Evolutionary conservation across 2,888 invertebrate genomes (phyloP), one percentile per base, ranked within the genome.

Genomic region (Drosophila niveifrons): DNA sequence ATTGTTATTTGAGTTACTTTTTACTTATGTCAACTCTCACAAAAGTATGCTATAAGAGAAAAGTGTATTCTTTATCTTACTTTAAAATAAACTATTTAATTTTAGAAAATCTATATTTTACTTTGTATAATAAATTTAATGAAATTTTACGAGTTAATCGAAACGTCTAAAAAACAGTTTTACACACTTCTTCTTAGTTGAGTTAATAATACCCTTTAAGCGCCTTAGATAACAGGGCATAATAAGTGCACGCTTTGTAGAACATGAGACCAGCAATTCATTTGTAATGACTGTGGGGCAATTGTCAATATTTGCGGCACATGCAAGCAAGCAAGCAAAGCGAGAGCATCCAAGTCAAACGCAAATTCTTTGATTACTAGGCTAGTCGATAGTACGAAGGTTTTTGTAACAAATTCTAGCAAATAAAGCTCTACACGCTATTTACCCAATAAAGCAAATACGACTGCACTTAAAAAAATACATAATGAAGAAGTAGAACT

Each of bases 351-450:
- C 31, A 62, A 23, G 69, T 58, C 46, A 23, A 55, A 66, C 69
- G 72, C 72, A 80, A 80, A 83, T 78, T 84, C 85, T 73, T 81
- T 70, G 78, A 86, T 83, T 66, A 75, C 87, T 66, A 59, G 74
- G 78, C 69, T 69, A 74, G 78, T 61, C 75, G 73, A 73, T 67
- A 75, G 78, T 78, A 59, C 68, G 80, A 65, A 78, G 75, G 77
- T 83, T 87, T 83, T 79, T 87, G 88, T 81, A 88, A 81, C 84
- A 81, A 77, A 83, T 78, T 86, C 72, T 78, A 77, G 72, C 73
- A 82, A 88, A 88, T 71, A 82, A 66, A 70, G 74, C 81, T 72
- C 71, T 72, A 68, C 87, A 83, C 72, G 84, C 76, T 85, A 72
- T 87, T 79, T 87, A 65, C 81, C 70, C 44, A 72, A 69, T 67